These are phyloP conservation scores for Tetraneura akinire DNA, from an alignment of 1,140 invertebrate genomes.

Conservation along the genomic window DNA sequence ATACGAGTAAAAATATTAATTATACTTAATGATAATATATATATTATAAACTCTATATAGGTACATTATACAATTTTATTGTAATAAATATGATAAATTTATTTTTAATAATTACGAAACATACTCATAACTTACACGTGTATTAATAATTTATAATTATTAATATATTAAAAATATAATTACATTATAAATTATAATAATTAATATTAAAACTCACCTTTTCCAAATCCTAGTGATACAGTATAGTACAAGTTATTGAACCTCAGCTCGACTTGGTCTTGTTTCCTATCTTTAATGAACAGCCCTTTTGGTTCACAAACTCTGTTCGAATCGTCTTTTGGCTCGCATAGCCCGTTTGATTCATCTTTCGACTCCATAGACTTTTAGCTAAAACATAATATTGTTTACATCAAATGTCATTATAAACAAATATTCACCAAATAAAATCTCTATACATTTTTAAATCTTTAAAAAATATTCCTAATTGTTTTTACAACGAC, in stretches of 20 bases:
- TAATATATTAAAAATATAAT: too few relatives aligned
- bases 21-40: too few relatives aligned
- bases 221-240: slow-evolving; percentile 69
- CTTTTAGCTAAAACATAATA: slow-evolving; percentile 2
- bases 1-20: too few relatives aligned
- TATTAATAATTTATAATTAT: too few relatives aligned
- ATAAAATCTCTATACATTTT: not conserved
- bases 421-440: not conserved
- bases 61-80: too few relatives aligned
- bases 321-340: slow-evolving; percentile 25
- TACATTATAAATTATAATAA: too few relatives aligned
- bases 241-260: slow-evolving; percentile 72
- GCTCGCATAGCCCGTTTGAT: slow-evolving; percentile 22
- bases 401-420: not conserved
- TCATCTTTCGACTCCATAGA: slow-evolving; percentile 35
- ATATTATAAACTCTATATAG: too few relatives aligned
- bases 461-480: not conserved
- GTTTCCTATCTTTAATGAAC: slow-evolving; percentile 40
- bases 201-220: too few relatives aligned
- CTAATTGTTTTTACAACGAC: not conserved
- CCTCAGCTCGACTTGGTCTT: slow-evolving; percentile 68
- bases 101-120: too few relatives aligned
- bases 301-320: slow-evolving; percentile 18
- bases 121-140: too few relatives aligned
- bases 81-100: too few relatives aligned